Evolutionary conservation across 2,113 vertebrate genomes (phyloP), one percentile per base, ranked within the genome.

Genomic region (Illadopsis cleaveri): DNA sequence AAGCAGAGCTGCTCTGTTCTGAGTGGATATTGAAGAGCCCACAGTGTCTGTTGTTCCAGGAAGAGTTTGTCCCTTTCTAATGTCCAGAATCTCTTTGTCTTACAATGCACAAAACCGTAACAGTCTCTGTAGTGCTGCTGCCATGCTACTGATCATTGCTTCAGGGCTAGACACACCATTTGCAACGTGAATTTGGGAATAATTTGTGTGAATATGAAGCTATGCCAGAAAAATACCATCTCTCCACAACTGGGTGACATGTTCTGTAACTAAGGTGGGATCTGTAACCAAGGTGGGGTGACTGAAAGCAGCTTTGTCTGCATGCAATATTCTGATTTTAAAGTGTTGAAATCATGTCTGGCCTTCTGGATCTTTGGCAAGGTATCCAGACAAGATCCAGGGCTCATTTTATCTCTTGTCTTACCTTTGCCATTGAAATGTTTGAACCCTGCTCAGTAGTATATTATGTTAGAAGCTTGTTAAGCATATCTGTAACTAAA

Each of bases 281-380:
- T 94, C 33, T 65, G 84, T 78, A 89, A 76, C 25, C 33, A 61
- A 58, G 58, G 28, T 51, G 25, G 24, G 14, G 31, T 84, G 44
- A 94, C 66, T 82, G 89, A 93, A 95, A 85, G 68, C 62, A 94
- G 68, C 45, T 72, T n/a, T 44, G 71, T 47, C 78, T 94, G 51
- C 84, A 84, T 66, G 79, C 31, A 77, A 28, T 61, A 68, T 37
- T 40, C 37, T 80, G 75, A 82, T 82, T 86, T 86, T 77, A 45
- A 73, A 82, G 42, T 28, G 21, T 27, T 87, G 60, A 72, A 92
- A 93, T 60, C 30, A 66, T 19, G 15, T 64, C 69, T 88, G 70
- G 61, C 25, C 6, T 4, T 73, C 64, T 92, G 45, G 28, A 61
- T 82, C 78, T 73, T 89, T 93, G 86, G 50, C 69, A 90, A 91